These are phyloP conservation scores for Amiota communis DNA, from an alignment of 2,888 invertebrate genomes.

Conservation along the genomic window DNA sequence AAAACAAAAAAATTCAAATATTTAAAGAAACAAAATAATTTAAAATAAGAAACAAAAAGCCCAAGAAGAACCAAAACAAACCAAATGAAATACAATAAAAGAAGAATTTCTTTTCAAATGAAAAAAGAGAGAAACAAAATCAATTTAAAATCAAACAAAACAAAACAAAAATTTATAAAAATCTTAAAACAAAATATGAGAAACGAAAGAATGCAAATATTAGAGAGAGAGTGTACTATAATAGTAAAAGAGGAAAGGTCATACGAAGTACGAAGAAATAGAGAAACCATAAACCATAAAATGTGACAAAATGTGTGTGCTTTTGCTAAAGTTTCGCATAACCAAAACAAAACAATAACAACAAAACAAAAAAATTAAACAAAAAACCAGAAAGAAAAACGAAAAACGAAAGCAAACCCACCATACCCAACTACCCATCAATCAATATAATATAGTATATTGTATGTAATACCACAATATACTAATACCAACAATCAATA, in stretches of 20 bases:
- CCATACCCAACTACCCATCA: too few species aligned
- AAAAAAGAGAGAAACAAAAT: too few species aligned
- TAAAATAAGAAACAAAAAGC: conserved; percentile 31
- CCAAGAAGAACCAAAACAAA: conserved; percentile 39
- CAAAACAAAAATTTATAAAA: conserved; percentile 36
- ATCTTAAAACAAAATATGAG: conserved; percentile 33
- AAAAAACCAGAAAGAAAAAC: conserved; percentile 40
- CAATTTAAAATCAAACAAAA: not conserved
- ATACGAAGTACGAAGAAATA: conserved; percentile 55
- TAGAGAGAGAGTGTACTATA: conserved; percentile 43
- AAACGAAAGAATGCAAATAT: conserved; percentile 51
- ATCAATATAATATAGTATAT: too few species aligned
- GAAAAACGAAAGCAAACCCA: conserved; percentile 27
- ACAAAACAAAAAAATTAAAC: not conserved
- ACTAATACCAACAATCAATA: too few species aligned
- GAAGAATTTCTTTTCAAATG: not conserved
- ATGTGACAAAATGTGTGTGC: too few species aligned
- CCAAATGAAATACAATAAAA: conserved; percentile 31
- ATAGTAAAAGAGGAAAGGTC: conserved; percentile 30
- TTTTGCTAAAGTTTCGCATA: too few species aligned
- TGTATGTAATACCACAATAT: too few species aligned
- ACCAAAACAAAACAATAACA: too few species aligned
- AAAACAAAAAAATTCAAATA: not conserved
- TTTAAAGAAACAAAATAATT: conserved; percentile 36
- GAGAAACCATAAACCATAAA: conserved; percentile 1